Evolutionary conservation across 2,113 vertebrate genomes (phyloP).

Genomic region (Chlorodrepanis virens): DNA sequence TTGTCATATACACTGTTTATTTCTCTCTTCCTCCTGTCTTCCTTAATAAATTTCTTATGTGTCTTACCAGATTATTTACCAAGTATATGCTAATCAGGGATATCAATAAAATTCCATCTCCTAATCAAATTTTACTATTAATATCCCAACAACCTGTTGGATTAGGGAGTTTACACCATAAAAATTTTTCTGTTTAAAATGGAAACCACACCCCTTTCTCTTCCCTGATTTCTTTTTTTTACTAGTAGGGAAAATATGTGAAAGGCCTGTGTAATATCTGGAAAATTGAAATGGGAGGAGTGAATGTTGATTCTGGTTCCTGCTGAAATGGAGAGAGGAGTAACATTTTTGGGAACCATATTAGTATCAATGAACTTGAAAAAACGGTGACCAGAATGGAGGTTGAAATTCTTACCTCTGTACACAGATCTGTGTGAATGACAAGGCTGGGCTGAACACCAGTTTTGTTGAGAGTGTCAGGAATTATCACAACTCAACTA

Average conservation of each 20-base stretch:
- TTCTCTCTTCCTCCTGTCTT: not conserved
- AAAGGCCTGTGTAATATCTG: not conserved
- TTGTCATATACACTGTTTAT: not conserved
- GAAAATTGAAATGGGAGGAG: not conserved
- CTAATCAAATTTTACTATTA: not conserved
- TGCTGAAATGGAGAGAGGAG: not conserved
- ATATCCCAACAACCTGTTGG: not conserved
- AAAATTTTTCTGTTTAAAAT: not conserved
- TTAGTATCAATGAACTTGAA: not conserved
- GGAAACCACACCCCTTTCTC: not conserved
- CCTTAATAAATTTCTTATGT: not conserved
- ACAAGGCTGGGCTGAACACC: not conserved
- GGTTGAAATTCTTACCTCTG: not conserved
- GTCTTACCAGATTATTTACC: not conserved
- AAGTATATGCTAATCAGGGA: not conserved
- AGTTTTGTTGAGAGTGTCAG: not conserved
- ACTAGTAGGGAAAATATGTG: not conserved
- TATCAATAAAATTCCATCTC: not conserved
- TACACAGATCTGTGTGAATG: not conserved
- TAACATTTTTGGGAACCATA: not conserved
- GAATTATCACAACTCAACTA: not conserved
- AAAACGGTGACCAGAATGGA: not conserved
- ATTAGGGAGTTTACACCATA: not conserved
- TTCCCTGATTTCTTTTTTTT: not conserved
- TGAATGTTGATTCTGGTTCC: not conserved